Evolutionary conservation across 2,797 vertebrate species (phyloP).

Genomic region (Aulostomus chinensis): DNA sequence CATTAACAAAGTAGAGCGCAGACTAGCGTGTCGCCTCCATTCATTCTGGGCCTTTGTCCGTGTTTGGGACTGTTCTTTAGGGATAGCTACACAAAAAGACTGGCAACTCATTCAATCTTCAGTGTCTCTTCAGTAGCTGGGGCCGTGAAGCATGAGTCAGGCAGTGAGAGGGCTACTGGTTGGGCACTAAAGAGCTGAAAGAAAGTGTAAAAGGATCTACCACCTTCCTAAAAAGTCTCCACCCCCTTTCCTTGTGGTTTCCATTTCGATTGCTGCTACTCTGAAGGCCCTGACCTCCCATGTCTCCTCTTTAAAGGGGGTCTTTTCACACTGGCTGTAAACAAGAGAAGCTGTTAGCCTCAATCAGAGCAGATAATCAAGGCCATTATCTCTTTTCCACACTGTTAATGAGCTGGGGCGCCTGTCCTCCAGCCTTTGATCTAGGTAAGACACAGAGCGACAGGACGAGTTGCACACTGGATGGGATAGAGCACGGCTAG

Average conservation of each 20-base stretch:
- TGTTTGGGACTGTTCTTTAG: slow-evolving; percentile 41
- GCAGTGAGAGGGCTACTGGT: slow-evolving; percentile 13
- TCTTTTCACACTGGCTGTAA: slow-evolving; percentile 46
- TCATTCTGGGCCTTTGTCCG: slow-evolving; percentile 42
- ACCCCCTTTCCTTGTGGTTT: slow-evolving; percentile 18
- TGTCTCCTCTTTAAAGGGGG: slow-evolving; percentile 40
- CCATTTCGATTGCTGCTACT: slow-evolving; percentile 44
- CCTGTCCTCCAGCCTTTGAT: slow-evolving; percentile 57
- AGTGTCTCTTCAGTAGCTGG: slow-evolving; percentile 17
- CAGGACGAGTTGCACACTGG: slow-evolving; percentile 4
- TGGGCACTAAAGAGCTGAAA: slow-evolving; percentile 33
- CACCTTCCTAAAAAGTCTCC: slow-evolving; percentile 37
- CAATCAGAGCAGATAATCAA: slow-evolving; percentile 73
- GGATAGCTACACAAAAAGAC: slow-evolving; percentile 58
- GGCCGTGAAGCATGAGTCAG: slow-evolving; percentile 26
- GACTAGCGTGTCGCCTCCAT: slow-evolving; percentile 37
- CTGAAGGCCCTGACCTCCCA: slow-evolving; percentile 54
- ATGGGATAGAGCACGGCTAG: too few species aligned
- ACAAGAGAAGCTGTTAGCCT: slow-evolving; percentile 49
- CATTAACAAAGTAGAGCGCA: slow-evolving; percentile 41
- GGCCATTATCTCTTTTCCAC: slow-evolving; percentile 69
- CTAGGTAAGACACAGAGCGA: slow-evolving; percentile 32
- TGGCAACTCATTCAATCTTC: slow-evolving; percentile 46
- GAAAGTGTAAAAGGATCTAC: slow-evolving; percentile 49
- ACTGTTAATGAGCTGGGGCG: slow-evolving; percentile 67